Base-by-base conservation (phyloP, 1,140 invertebrate genomes). In the Diplogasteroides magnus region DNA sequence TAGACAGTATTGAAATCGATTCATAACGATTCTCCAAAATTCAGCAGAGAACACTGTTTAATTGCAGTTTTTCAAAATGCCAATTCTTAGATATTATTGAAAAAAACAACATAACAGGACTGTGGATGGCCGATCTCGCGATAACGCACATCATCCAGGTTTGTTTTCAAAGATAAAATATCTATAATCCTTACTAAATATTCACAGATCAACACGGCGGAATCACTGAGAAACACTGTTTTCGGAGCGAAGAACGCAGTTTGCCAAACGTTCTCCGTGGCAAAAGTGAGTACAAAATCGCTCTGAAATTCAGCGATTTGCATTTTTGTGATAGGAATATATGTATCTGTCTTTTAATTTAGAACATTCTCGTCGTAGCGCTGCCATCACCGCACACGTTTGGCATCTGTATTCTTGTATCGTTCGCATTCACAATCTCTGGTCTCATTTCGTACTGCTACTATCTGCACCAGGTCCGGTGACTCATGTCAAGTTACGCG, bases 121-220 rank as follows among this genome's bases (percentile, higher is more conserved):
- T 88, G 15, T 88, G 87, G 88, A 81, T 87, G 57, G 83, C 86
- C 2, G 88, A 88, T 78, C 75, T 88, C 19, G 82, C 84, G 1
- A 84, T 88, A 14, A 87, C 86, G 26, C 88, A 88, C 76, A 81
- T 88, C 19, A 83, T 88, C 74, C 85, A 88, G 76, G 86, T 88
- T 74, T 77, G 77, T 11, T 84, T 88, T 6, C n/a, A n/a, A n/a
- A n/a, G n/a, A n/a, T n/a, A n/a, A n/a, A n/a, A n/a, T n/a, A n/a
- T n/a, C n/a, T n/a, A n/a, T n/a, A n/a, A n/a, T n/a, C n/a, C n/a
- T n/a, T n/a, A n/a, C n/a, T n/a, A n/a, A n/a, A n/a, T n/a, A n/a
- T n/a, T n/a, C n/a, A n/a, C n/a, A 48, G 37, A 48, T 48, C 37
- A 48, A 48, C 19, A 48, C 37, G 6, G 74, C 73, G 15, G 87